A percentile compares a stretch with the other conserved stretches of the same genome.
These are phyloP conservation scores for Drosophila sproati DNA, from an alignment of 1,140 invertebrate genomes.

Conservation along the genomic window DNA sequence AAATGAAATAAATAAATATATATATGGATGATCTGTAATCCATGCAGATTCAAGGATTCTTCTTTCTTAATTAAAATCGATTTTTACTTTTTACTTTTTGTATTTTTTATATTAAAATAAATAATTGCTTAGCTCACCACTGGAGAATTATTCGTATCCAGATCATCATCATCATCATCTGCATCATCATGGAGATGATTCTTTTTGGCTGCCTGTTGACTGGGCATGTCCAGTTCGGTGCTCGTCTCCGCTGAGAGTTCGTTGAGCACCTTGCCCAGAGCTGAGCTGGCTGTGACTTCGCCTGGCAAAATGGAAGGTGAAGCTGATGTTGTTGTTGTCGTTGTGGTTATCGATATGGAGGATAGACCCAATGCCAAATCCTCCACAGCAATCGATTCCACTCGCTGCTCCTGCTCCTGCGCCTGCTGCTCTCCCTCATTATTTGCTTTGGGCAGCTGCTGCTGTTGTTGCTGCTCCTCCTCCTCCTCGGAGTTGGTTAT, in stretches of 20 bases:
- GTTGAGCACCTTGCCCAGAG: constrained; percentile 65
- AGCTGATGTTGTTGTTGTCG: constrained; percentile 38
- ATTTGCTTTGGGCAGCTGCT: constrained; percentile 33
- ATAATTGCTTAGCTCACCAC: constrained; percentile 26
- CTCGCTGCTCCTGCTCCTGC: constrained; percentile 3
- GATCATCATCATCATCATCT: neutral
- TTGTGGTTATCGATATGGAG: constrained; percentile 71
- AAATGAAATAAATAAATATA: too few relatives aligned
- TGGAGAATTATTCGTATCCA: neutral
- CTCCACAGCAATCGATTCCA: constrained; percentile 36
- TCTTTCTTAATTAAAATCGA: too few relatives aligned
- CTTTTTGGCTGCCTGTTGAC: constrained; percentile 35
- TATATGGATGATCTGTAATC: too few relatives aligned
- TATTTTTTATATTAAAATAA: too few relatives aligned
- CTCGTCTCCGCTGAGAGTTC: constrained; percentile 64
- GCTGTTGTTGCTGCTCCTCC: constrained; percentile 49
- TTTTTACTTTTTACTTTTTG: too few relatives aligned
- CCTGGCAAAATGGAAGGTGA: constrained; percentile 69
- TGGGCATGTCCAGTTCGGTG: constrained; percentile 53
- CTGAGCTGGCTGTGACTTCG: constrained; percentile 69
- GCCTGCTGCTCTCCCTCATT: constrained; percentile 2
- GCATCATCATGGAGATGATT: neutral
- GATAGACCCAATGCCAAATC: constrained; percentile 75
- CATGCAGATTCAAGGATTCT: too few relatives aligned
- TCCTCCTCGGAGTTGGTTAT: constrained; percentile 65